These are phyloP conservation scores for Drosophila austrosaltans DNA, from an alignment of 2,888 invertebrate genomes.

Conservation along the genomic window DNA sequence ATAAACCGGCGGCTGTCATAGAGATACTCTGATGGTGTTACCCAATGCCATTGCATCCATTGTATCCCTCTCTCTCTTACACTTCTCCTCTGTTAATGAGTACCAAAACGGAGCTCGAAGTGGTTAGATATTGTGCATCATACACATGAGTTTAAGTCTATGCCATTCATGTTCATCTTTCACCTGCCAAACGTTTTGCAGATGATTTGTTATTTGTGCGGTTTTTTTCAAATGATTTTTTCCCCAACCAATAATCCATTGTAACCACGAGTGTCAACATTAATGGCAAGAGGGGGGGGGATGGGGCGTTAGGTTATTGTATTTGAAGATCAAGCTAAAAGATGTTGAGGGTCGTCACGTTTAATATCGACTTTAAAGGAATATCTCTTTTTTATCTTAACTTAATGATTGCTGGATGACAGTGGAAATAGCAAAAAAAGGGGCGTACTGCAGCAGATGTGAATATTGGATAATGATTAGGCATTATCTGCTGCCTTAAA, in stretches of 20 bases:
- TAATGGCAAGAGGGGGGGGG: background rate
- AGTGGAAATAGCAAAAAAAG: background rate
- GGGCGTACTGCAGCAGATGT: slow-evolving; percentile 19
- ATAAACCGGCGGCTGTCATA: slow-evolving; percentile 16
- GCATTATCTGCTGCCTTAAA: background rate
- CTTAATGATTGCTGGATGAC: slow-evolving; percentile 24
- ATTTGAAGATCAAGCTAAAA: slow-evolving; percentile 60
- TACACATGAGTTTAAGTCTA: slow-evolving; percentile 19
- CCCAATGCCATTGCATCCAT: background rate
- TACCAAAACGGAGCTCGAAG: slow-evolving; percentile 19
- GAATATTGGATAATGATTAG: background rate
- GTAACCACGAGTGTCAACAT: slow-evolving; percentile 30
- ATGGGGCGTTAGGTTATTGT: background rate
- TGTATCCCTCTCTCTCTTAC: slow-evolving; percentile 1
- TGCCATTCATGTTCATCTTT: slow-evolving; percentile 51
- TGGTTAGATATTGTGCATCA: slow-evolving; percentile 63
- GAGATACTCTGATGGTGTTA: slow-evolving; percentile 21
- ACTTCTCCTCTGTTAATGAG: slow-evolving; percentile 3
- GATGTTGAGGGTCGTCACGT: slow-evolving; percentile 69
- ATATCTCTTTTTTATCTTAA: slow-evolving; percentile 26
- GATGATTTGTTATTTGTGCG: slow-evolving; percentile 52
- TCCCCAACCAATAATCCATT: slow-evolving; percentile 26
- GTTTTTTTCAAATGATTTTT: slow-evolving; percentile 41
- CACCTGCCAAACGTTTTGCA: slow-evolving; percentile 63
- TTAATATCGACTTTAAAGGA: slow-evolving; percentile 31